Evolutionary conservation across 2,113 vertebrate species (phyloP), one percentile per base, ranked within the genome.

Genomic region (Macquaria australasica): DNA sequence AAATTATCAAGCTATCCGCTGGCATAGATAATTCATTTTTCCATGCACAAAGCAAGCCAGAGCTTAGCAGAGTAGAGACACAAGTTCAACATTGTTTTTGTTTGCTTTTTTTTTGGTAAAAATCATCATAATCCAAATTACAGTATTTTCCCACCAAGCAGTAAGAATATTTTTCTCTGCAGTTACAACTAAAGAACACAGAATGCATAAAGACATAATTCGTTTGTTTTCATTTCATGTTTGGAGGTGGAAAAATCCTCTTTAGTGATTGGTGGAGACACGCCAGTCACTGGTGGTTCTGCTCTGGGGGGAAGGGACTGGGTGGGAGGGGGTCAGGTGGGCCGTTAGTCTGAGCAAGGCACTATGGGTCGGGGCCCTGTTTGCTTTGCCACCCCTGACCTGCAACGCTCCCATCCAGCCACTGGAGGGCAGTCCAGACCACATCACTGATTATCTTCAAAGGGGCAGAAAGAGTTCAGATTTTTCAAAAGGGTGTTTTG

Each of bases 261-360:
- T 88, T 83, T 21, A 73, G 73, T 79, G 91, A 88, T 73, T 70
- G 83, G 71, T 83, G 80, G 86, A 85, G 59, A 81, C 50, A 55
- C 81, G 4, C 34, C 34, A 34, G 34, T 34, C 34, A 34, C 2
- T 34, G 34, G 34, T 34, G 34, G 34, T 34, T 34, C 34, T 34
- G 34, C 34, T 34, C 34, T 76, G 88, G 39, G 45, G n/a, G n/a
- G 62, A 43, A 69, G 63, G 77, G 73, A 70, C 62, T 71, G 75
- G 81, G 53, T 51, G 74, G 87, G 81, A 79, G 84, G 81, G 45
- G 84, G 89, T 89, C 89, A 90, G 85, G 84, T 50, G 87, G 90
- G 85, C 86, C 20, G 34, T 88, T 68, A 92, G 93, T 91, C 87
- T 89, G 88, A 90, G 90, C 94, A 96, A 95, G 95, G 95, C 95